Base-by-base conservation (phyloP, 2,113 vertebrate species). In the Melanerpes aurifrons region DNA sequence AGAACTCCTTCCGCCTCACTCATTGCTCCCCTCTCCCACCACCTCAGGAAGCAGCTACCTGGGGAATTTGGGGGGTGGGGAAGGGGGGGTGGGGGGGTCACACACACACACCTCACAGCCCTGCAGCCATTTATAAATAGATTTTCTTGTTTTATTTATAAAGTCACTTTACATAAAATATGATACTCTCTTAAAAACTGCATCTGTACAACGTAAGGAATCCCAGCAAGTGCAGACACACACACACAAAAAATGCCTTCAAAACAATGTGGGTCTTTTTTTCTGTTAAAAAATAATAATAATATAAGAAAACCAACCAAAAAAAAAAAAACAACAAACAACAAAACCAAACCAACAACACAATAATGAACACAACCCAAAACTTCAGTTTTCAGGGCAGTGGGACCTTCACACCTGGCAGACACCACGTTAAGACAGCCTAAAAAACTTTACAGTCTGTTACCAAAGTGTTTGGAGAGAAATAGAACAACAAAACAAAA, bases 141-240 rank as follows among this genome's bases (percentile, higher is more conserved):
- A 98, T 14, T 14, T 43, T 43, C 15, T 43, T 43, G 83, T 95
- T 98, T 98, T 98, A 98, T 99, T 99, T 98, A 98, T 98, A 98
- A 98, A 98, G 98, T 94, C 96, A 91, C 97, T 98, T 98, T 98
- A 98, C 98, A 98, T 98, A 98, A 99, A 99, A 99, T 98, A 99
- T 96, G 90, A 93, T 96, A 97, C 91, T 97, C 97, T 98, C 97
- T 98, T 98, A 98, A 97, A 98, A 98, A 98, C 98, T 94, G 96
- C 93, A 85, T 98, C 98, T 98, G 89, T 98, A 98, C 98, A 98
- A 90, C 54, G 94, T 97, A 91, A 86, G 88, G 97, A 97, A 97
- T 96, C 97, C 97, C 97, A 96, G 62, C 95, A 98, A 99, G 98
- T 99, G 98, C 98, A 97, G 96, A 97, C 62, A 45, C 20, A 50